phyloP scores from a whole-genome alignment of 1,140 invertebrate species.

The Cheumatopsyche charites region DNA sequence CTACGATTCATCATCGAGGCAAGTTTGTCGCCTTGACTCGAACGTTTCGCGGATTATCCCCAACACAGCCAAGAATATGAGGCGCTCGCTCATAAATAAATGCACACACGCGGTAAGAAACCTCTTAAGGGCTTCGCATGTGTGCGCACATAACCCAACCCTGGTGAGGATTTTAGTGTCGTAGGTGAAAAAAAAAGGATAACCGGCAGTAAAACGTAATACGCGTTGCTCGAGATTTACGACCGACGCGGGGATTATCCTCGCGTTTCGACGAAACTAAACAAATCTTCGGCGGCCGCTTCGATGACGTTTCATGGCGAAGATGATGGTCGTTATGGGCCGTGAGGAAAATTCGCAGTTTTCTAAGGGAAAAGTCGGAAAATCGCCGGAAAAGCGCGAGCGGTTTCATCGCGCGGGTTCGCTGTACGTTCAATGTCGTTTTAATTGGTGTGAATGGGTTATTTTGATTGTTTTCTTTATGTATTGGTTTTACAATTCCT shows the following conservation, averaged over 20 bases:
- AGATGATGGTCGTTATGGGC: not conserved
- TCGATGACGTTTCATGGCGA: not conserved
- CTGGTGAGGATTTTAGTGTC: too few species aligned
- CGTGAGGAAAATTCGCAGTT: not conserved
- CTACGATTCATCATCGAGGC: conserved; percentile 2
- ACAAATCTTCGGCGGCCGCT: conserved; percentile 20
- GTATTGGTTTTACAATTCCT: too few species aligned
- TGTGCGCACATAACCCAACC: too few species aligned
- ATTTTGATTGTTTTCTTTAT: too few species aligned
- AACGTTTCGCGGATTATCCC: conserved; percentile 21
- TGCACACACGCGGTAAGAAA: too few species aligned
- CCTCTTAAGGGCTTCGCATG: too few species aligned
- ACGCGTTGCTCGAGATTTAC: conserved; percentile 19
- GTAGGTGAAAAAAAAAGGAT: not conserved
- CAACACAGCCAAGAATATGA: not conserved
- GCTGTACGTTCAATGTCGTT: not conserved
- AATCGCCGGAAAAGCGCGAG: not conserved
- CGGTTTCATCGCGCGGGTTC: not conserved
- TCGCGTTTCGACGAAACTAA: conserved; percentile 18
- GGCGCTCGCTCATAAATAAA: not conserved
- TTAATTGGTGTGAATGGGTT: too few species aligned
- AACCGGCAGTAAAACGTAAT: conserved; percentile 19
- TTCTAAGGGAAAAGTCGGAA: not conserved
- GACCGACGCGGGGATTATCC: conserved; percentile 12
- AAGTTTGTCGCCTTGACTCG: conserved; percentile 19